Evolutionary conservation across 1,140 invertebrate genomes (phyloP).

Genomic region (Lasioglossum baleicum): DNA sequence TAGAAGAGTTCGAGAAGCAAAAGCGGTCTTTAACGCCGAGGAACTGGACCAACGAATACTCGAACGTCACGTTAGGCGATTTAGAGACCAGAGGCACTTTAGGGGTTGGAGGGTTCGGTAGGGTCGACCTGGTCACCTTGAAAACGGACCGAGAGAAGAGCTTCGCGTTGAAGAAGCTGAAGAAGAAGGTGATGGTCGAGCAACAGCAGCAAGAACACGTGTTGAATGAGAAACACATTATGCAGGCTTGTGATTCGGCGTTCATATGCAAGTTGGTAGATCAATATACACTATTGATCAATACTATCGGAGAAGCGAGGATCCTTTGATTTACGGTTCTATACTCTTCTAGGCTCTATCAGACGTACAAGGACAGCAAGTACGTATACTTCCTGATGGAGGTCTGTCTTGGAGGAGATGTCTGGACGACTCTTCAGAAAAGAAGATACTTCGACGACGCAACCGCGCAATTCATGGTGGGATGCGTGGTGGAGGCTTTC

Average conservation of each 20-base stretch:
- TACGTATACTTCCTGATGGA: slow-evolving; percentile 99
- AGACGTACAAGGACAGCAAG: slow-evolving; percentile 96
- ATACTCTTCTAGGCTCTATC: slow-evolving; percentile 87
- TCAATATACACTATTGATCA: too few species aligned
- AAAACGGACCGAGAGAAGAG: slow-evolving; percentile 81
- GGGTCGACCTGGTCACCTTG: slow-evolving; percentile 90
- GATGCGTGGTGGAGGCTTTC: slow-evolving; percentile 95
- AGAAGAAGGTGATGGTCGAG: slow-evolving; percentile 95
- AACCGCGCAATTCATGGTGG: slow-evolving; percentile 92
- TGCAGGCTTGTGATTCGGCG: slow-evolving; percentile 88
- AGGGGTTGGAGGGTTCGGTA: slow-evolving; percentile 95
- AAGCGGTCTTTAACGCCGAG: slow-evolving; percentile 71
- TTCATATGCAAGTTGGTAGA: slow-evolving; percentile 89
- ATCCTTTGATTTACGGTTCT: too few species aligned
- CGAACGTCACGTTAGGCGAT: slow-evolving; percentile 87
- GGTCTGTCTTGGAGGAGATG: slow-evolving; percentile 96
- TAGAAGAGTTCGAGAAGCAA: slow-evolving; percentile 74
- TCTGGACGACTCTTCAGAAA: slow-evolving; percentile 95
- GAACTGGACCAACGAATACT: slow-evolving; percentile 79
- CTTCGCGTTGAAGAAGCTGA: slow-evolving; percentile 95
- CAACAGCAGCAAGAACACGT: slow-evolving; percentile 96
- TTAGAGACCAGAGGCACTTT: slow-evolving; percentile 91
- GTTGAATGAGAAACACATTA: slow-evolving; percentile 94
- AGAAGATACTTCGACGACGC: slow-evolving; percentile 90
- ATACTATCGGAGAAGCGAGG: too few species aligned